Evolutionary conservation across 2,113 vertebrate genomes (phyloP).

Genomic region (Thryonomys swinderianus): DNA sequence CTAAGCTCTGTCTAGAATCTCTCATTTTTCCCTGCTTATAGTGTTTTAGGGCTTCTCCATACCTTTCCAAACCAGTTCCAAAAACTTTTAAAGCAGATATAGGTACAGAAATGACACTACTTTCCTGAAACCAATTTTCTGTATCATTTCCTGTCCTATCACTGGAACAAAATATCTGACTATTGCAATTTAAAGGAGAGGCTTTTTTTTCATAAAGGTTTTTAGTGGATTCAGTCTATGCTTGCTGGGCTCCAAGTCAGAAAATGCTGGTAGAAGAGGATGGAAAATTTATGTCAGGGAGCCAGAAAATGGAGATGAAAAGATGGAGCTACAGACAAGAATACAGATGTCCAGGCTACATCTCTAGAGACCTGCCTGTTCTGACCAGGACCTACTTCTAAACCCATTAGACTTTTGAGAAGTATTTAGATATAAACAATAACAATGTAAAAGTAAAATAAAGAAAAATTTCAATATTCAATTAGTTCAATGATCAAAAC

Average conservation of each 20-base stretch:
- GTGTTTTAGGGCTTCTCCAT: background rate
- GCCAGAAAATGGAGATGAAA: background rate
- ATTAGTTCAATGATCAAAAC: constrained; percentile 69
- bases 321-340: background rate
- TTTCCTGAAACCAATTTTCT: background rate
- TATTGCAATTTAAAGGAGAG: background rate
- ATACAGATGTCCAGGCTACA: background rate
- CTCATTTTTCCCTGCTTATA: background rate
- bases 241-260: background rate
- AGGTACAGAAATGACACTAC: background rate
- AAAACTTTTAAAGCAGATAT: background rate
- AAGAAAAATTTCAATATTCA: constrained; percentile 52
- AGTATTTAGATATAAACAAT: constrained; percentile 28
- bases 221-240: background rate
- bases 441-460: constrained; percentile 66
- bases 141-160: background rate
- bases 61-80: background rate
- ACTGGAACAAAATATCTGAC: background rate
- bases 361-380: background rate
- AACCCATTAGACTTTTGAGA: background rate
- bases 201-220: background rate
- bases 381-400: background rate
- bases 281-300: background rate
- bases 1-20: background rate
- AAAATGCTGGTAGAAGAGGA: background rate